Evolutionary conservation across 2,113 vertebrate species (phyloP).

Genomic region (Melospiza melodia): DNA sequence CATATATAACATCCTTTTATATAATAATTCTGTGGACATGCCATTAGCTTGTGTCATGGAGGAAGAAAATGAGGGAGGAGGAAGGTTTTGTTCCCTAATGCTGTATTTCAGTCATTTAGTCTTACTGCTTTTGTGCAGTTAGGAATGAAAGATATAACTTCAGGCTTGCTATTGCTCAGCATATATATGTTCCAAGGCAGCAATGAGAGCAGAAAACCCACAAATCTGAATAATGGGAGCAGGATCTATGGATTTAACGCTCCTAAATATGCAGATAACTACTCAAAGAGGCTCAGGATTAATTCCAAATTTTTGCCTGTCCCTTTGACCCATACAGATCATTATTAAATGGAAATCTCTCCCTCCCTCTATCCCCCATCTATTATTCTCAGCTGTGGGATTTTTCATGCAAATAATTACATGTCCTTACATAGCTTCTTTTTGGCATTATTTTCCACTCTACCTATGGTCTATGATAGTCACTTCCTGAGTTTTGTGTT

Average conservation of each 20-base stretch:
- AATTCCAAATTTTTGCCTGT: neutral
- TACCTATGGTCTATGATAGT: neutral
- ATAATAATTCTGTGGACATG: neutral
- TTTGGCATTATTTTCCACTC: neutral
- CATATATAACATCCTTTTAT: neutral
- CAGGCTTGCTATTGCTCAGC: neutral
- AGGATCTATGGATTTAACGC: neutral
- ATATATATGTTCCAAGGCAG: neutral
- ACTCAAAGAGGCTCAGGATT: neutral
- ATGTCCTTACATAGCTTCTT: neutral
- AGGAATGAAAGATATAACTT: neutral
- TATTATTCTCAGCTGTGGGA: neutral
- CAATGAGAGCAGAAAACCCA: neutral
- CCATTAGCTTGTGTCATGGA: neutral
- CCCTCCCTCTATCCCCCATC: too few relatives aligned
- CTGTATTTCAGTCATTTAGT: neutral
- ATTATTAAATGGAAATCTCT: neutral
- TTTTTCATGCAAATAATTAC: neutral
- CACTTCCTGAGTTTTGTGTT: neutral
- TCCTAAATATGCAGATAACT: neutral
- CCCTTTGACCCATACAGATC: neutral
- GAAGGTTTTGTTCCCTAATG: neutral
- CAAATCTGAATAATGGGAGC: neutral
- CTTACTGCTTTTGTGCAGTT: neutral
- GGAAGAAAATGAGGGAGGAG: conserved; percentile 8